phyloP scores from a whole-genome alignment of 2,113 vertebrate genomes.

The Callithrix jacchus region DNA sequence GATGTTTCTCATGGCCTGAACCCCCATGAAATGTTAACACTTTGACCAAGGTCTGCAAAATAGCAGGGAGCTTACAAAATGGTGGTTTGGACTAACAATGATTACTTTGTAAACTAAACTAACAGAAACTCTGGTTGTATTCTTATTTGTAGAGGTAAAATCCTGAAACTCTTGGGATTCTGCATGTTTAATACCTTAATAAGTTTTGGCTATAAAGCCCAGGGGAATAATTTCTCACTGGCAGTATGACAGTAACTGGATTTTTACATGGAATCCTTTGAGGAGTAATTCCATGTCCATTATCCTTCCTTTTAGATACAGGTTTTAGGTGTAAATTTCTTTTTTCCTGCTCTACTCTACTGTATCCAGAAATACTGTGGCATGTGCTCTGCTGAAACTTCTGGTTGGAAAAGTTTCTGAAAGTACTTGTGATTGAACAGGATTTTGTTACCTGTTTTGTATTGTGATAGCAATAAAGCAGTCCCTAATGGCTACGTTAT shows the following conservation, averaged over 20 bases:
- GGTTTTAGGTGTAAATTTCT: not conserved
- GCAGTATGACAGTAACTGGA: not conserved
- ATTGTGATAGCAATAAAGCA: not conserved
- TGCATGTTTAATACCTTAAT: not conserved
- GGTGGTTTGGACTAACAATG: no score
- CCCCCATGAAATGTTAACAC: no score
- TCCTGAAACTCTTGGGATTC: conserved; percentile 6
- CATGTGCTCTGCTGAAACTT: not conserved
- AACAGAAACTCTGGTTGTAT: not conserved
- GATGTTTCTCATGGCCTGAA: no score
- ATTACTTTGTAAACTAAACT: conserved; percentile 22
- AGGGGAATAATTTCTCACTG: not conserved
- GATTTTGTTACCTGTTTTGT: not conserved
- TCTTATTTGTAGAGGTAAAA: conserved; percentile 37
- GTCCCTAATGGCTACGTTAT: not conserved
- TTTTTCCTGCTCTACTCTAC: not conserved
- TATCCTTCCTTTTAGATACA: not conserved
- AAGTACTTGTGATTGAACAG: conserved; percentile 17
- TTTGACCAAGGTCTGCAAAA: no score
- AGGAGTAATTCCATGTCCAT: not conserved
- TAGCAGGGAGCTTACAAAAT: no score
- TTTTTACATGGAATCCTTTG: conserved; percentile 17
- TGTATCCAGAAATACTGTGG: not conserved
- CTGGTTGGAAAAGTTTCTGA: conserved; percentile 13
- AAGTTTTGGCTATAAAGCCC: not conserved